These are phyloP conservation scores for Gastrophysa polygoni DNA, from an alignment of 2,888 invertebrate genomes.

Conservation along the genomic window DNA sequence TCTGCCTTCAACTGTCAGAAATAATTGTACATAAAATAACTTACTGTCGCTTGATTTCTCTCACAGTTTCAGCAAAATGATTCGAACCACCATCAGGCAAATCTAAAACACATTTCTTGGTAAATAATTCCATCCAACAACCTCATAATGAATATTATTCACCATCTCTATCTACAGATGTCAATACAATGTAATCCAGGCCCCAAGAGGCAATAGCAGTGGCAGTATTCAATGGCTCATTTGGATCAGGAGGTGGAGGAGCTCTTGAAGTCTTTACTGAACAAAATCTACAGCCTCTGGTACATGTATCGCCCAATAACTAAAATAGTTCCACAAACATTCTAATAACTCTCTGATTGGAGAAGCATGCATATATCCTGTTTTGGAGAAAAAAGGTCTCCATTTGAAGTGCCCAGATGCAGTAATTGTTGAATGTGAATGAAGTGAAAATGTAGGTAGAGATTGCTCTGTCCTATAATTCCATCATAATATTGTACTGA, in stretches of 20 bases:
- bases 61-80: conserved; percentile 93
- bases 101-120: conserved; percentile 65
- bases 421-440: no score
- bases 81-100: conserved; percentile 90
- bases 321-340: conserved; percentile 54
- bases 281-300: conserved; percentile 97
- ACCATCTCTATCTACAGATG: conserved; percentile 98
- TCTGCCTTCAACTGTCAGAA: no score
- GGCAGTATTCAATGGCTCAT: conserved; percentile 93
- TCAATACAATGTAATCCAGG: conserved; percentile 95
- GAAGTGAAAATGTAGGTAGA: no score
- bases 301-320: conserved; percentile 99
- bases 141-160: conserved; percentile 33
- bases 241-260: conserved; percentile 87
- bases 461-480: no score
- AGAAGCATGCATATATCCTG: no score
- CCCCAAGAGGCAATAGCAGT: conserved; percentile 93
- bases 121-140: conserved; percentile 18
- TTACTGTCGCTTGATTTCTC: conserved; percentile 80
- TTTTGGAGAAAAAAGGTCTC: no score
- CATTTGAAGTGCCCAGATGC: no score
- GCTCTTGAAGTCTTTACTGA: conserved; percentile 94
- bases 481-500: no score
- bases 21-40: conserved; percentile 44
- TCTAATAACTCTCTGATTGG: neutral